These are phyloP conservation scores for Chydorus sphaericus DNA, from an alignment of 2,888 invertebrate genomes.

Conservation along the genomic window DNA sequence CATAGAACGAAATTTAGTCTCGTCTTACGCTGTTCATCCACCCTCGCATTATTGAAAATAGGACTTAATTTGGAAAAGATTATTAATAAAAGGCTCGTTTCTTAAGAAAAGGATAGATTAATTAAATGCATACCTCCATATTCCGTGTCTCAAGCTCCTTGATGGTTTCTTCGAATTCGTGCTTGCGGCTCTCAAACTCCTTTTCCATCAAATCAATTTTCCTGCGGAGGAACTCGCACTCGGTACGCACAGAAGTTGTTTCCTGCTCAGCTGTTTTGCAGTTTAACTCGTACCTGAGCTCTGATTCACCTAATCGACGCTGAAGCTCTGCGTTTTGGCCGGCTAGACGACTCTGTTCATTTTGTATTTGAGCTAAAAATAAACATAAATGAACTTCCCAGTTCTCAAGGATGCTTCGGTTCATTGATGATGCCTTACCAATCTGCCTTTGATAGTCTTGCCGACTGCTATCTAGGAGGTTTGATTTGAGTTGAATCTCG, in stretches of 20 bases:
- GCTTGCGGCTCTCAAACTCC: slow-evolving; percentile 1
- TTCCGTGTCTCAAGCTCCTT: neutral
- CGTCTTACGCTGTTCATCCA: too few species aligned
- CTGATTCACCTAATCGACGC: slow-evolving; percentile 8
- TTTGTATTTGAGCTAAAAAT: slow-evolving; percentile 9
- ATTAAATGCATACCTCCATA: neutral
- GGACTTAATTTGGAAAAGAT: too few species aligned
- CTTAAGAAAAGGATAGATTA: neutral
- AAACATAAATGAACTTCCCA: neutral
- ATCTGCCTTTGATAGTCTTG: slow-evolving; percentile 13
- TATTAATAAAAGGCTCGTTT: too few species aligned
- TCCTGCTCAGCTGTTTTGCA: slow-evolving; percentile 2
- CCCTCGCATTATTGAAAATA: too few species aligned
- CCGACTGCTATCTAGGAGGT: slow-evolving; percentile 7
- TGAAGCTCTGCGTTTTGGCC: slow-evolving; percentile 11
- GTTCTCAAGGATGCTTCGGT: neutral
- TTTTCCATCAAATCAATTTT: slow-evolving; percentile 3
- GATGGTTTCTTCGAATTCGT: neutral
- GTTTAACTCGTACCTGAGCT: slow-evolving; percentile 3
- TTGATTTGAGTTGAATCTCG: slow-evolving; percentile 9
- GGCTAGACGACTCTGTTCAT: slow-evolving; percentile 3
- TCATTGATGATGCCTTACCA: neutral
- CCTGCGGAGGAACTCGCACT: slow-evolving; percentile 1
- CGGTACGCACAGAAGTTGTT: neutral
- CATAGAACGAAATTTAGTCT: too few species aligned